Conservation (phyloP, 1,140 invertebrate species). For the Oreohelix idahoensis region DNA sequence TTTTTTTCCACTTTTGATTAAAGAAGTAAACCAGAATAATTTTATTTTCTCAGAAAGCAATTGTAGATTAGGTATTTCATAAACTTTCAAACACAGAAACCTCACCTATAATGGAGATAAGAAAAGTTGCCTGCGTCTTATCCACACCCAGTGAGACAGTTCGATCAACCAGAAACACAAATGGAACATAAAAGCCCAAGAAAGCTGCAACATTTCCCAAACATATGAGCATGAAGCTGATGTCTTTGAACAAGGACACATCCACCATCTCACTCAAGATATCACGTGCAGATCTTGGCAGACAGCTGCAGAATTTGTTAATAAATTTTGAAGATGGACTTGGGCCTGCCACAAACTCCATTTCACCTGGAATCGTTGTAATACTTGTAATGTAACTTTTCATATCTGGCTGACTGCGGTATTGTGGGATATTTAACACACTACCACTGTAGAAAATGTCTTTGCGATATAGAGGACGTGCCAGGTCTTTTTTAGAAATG, state of each 20-base stretch:
- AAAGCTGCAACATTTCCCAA: slow-evolving; percentile 95
- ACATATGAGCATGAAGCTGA: slow-evolving; percentile 79
- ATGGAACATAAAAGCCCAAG: slow-evolving; percentile 95
- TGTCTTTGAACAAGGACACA: slow-evolving; percentile 82
- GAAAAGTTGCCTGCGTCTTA: slow-evolving; percentile 62
- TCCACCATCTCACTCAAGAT: slow-evolving; percentile 88
- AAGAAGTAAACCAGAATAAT: no score
- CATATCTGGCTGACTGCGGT: slow-evolving; percentile 89
- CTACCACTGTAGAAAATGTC: slow-evolving; percentile 99
- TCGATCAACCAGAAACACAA: slow-evolving; percentile 91
- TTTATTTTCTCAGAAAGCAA: no score
- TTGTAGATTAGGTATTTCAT: no score
- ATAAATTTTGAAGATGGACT: slow-evolving; percentile 72
- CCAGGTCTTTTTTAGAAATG: slow-evolving; percentile 75
- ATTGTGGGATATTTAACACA: slow-evolving; percentile 91
- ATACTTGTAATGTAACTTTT: slow-evolving; percentile 72
- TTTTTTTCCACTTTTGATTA: no score
- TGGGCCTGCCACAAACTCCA: slow-evolving; percentile 71
- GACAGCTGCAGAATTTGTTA: slow-evolving; percentile 74
- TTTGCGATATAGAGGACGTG: slow-evolving; percentile 93
- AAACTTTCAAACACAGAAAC: not conserved
- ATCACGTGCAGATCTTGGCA: slow-evolving; percentile 80
- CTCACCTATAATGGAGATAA: slow-evolving; percentile 71
- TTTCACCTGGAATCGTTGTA: slow-evolving; percentile 67
- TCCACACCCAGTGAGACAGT: slow-evolving; percentile 82